Evolutionary conservation across 2,113 vertebrate genomes (phyloP), one percentile per base, ranked within the genome.

Genomic region (Gnathonemus longibarbis): DNA sequence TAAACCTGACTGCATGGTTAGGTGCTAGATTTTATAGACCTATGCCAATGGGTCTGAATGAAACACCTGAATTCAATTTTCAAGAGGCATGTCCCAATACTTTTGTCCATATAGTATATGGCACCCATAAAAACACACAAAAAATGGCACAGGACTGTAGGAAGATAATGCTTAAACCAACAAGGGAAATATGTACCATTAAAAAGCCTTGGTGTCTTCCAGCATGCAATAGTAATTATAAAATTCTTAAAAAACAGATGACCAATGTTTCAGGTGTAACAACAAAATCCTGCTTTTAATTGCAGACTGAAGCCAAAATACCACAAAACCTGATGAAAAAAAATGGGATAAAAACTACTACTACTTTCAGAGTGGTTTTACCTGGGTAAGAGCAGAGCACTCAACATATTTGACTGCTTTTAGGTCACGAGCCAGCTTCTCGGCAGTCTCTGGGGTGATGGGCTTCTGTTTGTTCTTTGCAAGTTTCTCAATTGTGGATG

Each of bases 381-480:
- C 98, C 98, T 99, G 98, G 15, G 98, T 99, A 53, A 99, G 98
- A 48, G 98, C 98, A 91, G 98, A 99, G 94, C 98, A 99, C 93
- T 99, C 98, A 94, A 99, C 98, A 0, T 99, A 99, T 95, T 99
- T 99, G 92, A 99, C 98, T n/a, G 98, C 98, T 96, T 99, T 99
- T 92, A 99, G 96, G 94, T 99, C 98, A 85, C 98, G 96, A 11
- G 98, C 98, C 95, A 99, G 96, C 91, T 99, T 99, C 93, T 99
- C 98, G 2, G 98, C 98, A 0, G 98, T 99, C 95, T 99, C 98
- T 89, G 98, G 98, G 93, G 97, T 98, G 93, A 99, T 99, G 88
- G 98, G 98, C 93, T 99, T 99, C 94, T 99, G 98, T 97, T 99
- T 99, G 95, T 99, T 99, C 97, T 99, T 99, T 91, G 98, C 98